Conservation (phyloP, 2,113 vertebrate species). For the Ciconia boyciana region DNA sequence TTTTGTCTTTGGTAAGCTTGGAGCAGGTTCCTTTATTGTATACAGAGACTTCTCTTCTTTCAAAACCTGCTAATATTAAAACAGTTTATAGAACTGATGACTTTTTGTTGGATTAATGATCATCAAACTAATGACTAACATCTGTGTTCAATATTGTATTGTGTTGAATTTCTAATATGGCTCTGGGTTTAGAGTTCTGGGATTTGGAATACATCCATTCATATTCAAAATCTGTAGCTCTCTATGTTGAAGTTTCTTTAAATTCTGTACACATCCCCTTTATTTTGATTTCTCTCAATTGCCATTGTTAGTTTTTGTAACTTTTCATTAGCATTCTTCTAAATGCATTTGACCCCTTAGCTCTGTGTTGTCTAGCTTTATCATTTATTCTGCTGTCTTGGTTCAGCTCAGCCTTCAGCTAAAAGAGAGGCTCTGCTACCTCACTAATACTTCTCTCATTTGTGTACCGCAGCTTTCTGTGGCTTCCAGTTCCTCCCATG, state of each 20-base stretch:
- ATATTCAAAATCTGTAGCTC: not conserved
- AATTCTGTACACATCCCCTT: not conserved
- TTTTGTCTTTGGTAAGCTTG: not conserved
- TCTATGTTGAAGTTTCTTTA: not conserved
- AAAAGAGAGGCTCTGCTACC: not conserved
- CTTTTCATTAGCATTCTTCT: not conserved
- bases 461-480: not conserved
- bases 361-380: not conserved
- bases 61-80: not conserved
- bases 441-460: not conserved
- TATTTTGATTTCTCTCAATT: not conserved
- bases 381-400: not conserved
- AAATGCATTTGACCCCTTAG: not conserved
- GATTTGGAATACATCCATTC: not conserved
- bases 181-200: not conserved
- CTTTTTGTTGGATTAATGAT: not conserved
- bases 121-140: not conserved
- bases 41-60: not conserved
- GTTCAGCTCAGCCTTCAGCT: not conserved
- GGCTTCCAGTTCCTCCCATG: not conserved
- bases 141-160: not conserved
- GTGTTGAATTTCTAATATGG: not conserved
- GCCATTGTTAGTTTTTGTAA: not conserved
- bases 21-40: not conserved
- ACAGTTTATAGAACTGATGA: not conserved